Evolutionary conservation across 2,888 invertebrate genomes (phyloP), one percentile per base, ranked within the genome.

Genomic region (Amitus sp.): DNA sequence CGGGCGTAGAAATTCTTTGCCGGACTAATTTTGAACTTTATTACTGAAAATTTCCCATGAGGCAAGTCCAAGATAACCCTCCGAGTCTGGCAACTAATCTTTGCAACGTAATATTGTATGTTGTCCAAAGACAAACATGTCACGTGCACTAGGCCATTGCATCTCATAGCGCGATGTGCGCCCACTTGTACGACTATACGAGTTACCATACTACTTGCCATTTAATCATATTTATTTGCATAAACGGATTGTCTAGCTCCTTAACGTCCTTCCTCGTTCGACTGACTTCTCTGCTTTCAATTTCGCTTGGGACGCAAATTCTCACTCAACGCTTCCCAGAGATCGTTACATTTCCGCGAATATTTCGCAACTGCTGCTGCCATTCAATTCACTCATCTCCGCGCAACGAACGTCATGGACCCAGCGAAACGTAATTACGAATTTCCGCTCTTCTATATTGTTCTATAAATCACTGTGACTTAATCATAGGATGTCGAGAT

Each of bases 41-140:
- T 71, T 69, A 63, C 70, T 69, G 67, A 66, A 10, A 18, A 42
- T 53, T 48, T 39, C 42, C 34, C 17, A 20, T 45, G 7, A 33
- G 50, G 42, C 30, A 57, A 66, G 50, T 63, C 68, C 47, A 52
- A 62, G 63, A 51, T 52, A 63, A 55, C 52, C 43, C 66, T 62
- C 64, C 67, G 63, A 69, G 70, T 70, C 71, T 69, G 72, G 72
- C 73, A 73, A 73, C 67, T 73, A 73, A 73, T 73, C 69, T 72
- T 50, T 28, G 37, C 47, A 61, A 47, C 52, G 52, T 47, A 61
- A 63, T 61, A 49, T 19, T 54, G 49, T 51, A 51, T 47, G 46
- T 50, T 37, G n/a, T 52, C 34, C 48, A 40, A 54, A 39, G 23
- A 10, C 57, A 55, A 52, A 59, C 49, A 49, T 10, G 30, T 19